A percentile compares a stretch with the other conserved stretches of the same genome.
phyloP scores from a whole-genome alignment of 2,113 vertebrate species.

The Epinephelus fuscoguttatus region DNA sequence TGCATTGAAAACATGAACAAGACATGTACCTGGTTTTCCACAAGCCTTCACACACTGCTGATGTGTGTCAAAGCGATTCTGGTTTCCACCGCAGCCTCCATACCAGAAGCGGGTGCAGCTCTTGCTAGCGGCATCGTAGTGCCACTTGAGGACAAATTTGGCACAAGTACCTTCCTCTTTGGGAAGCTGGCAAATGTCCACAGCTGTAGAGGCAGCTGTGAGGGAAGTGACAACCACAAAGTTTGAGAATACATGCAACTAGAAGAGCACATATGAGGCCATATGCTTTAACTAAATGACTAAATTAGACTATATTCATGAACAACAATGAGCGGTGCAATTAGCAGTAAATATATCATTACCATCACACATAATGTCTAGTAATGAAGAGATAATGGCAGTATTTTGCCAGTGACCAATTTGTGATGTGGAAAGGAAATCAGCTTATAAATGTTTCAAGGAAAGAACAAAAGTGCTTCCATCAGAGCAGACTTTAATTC shows the following conservation, averaged over 20 bases:
- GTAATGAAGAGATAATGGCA: background rate
- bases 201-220: constrained; percentile 50
- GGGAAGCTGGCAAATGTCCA: constrained; percentile 87
- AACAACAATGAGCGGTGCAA: background rate
- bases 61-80: constrained; percentile 91
- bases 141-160: constrained; percentile 90
- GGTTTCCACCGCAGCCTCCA: constrained; percentile 92
- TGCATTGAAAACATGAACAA: background rate
- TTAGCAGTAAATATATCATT: background rate
- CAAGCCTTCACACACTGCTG: constrained; percentile 91
- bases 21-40: constrained; percentile 83
- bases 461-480: constrained; percentile 11
- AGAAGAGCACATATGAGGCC: background rate
- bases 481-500: background rate
- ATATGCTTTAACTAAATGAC: background rate
- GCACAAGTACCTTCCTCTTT: constrained; percentile 90
- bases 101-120: constrained; percentile 96
- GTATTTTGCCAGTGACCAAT: background rate
- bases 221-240: background rate
- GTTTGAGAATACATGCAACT: constrained; percentile 6
- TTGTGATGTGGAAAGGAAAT: constrained; percentile 8
- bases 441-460: background rate
- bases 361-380: background rate
- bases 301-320: background rate
- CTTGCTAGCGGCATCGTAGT: constrained; percentile 84